Conservation (phyloP, 2,113 vertebrate genomes). For the Montifringilla adamsi region DNA sequence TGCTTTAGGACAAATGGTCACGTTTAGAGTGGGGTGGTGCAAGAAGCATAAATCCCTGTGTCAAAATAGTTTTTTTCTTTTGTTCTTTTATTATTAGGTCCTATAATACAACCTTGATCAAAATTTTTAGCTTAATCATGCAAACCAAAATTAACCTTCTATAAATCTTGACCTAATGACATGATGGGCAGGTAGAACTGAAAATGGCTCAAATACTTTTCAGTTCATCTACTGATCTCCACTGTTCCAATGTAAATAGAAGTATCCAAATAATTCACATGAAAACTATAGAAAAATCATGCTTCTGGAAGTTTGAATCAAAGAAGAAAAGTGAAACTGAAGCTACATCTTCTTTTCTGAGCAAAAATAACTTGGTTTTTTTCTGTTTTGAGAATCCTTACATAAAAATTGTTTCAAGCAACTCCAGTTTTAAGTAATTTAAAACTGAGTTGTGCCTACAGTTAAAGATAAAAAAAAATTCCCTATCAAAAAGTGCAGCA, state of each 20-base stretch:
- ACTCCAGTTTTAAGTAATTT: background rate
- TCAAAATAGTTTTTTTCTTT: background rate
- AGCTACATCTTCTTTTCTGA: background rate
- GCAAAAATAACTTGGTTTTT: background rate
- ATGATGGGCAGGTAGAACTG: background rate
- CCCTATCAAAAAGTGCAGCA: background rate
- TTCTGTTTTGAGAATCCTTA: background rate
- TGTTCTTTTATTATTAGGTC: background rate
- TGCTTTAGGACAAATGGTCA: background rate
- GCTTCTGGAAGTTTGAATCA: background rate
- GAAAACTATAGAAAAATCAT: background rate
- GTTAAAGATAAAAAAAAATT: background rate
- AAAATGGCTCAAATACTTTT: background rate
- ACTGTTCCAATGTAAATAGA: background rate
- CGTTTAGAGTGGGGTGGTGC: background rate
- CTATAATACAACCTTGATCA: background rate
- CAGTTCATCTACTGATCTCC: background rate
- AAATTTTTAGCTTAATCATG: background rate
- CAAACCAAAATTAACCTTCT: background rate
- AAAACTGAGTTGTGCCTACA: background rate
- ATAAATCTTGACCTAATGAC: background rate
- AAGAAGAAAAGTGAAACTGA: background rate
- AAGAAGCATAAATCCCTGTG: background rate
- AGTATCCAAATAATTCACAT: background rate
- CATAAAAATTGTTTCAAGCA: background rate